A percentile compares a stretch with the other conserved stretches of the same genome.
Evolutionary conservation across 1,140 invertebrate genomes (phyloP).

Genomic region (Elysia chlorotica): DNA sequence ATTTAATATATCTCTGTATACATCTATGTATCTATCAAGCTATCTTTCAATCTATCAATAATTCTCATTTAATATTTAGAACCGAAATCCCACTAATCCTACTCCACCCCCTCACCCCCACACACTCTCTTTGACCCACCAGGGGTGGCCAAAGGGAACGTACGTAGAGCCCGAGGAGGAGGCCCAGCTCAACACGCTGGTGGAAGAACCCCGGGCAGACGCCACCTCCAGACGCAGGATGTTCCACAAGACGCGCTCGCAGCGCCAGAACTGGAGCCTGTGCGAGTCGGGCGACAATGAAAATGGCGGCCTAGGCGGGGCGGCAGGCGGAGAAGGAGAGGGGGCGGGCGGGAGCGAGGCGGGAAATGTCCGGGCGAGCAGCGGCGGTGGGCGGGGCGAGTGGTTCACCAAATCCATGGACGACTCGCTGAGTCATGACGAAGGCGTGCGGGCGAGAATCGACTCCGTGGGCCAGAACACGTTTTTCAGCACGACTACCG

Average conservation of each 20-base stretch:
- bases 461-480: constrained; percentile 11
- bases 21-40: no score
- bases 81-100: no score
- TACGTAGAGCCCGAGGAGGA: constrained; percentile 2
- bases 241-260: constrained; percentile 21
- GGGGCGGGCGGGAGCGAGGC: neutral
- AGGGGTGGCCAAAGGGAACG: constrained; percentile 6
- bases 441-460: neutral
- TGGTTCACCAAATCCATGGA: constrained; percentile 13
- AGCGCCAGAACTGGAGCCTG: constrained; percentile 19
- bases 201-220: neutral
- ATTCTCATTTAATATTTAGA: no score
- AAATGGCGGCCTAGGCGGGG: neutral
- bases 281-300: constrained; percentile 18
- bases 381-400: neutral
- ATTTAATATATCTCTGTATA: no score
- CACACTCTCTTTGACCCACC: no score
- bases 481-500: constrained; percentile 29
- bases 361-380: neutral
- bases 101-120: no score
- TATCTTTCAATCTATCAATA: no score
- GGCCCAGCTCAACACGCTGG: neutral
- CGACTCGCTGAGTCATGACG: constrained; percentile 1
- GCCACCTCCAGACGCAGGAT: constrained; percentile 16
- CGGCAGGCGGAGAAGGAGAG: neutral